phyloP scores from a whole-genome alignment of 2,888 invertebrate genomes.

The Lottia gigantea region DNA sequence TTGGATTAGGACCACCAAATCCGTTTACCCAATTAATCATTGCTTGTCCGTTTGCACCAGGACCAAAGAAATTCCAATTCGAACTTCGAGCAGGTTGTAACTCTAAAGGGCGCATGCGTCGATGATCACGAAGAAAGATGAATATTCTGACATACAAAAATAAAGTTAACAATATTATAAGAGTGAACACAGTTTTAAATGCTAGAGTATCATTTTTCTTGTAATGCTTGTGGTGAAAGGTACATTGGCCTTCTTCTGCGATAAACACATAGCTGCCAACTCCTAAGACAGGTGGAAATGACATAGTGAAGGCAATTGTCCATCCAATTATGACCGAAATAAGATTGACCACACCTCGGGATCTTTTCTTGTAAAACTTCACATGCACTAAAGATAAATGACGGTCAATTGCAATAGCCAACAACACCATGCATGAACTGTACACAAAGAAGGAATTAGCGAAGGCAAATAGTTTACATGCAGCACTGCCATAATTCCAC shows the following conservation, averaged over 20 bases:
- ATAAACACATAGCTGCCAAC: constrained; percentile 57
- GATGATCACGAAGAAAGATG: constrained; percentile 52
- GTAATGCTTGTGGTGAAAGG: constrained; percentile 55
- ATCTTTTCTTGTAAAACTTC: constrained; percentile 51
- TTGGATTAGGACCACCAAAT: constrained; percentile 44
- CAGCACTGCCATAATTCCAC: constrained; percentile 55
- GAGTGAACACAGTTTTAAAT: constrained; percentile 54
- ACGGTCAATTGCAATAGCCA: constrained; percentile 57
- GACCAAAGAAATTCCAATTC: constrained; percentile 63
- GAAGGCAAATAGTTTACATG: constrained; percentile 59
- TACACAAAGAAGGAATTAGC: constrained; percentile 60
- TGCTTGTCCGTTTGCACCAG: constrained; percentile 57
- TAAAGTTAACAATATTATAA: constrained; percentile 43
- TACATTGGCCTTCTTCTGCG: constrained; percentile 57
- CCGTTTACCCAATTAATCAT: constrained; percentile 58
- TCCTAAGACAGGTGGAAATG: constrained; percentile 62
- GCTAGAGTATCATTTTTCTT: constrained; percentile 57
- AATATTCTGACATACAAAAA: constrained; percentile 57
- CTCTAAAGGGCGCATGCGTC: constrained; percentile 57
- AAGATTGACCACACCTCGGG: constrained; percentile 50
- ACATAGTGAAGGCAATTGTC: constrained; percentile 54
- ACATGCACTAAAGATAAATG: constrained; percentile 52
- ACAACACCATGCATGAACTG: constrained; percentile 50
- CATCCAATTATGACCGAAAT: constrained; percentile 51
- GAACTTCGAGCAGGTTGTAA: constrained; percentile 57